phyloP scores from a whole-genome alignment of 2,113 vertebrate genomes.

The Engystomops pustulosus region DNA sequence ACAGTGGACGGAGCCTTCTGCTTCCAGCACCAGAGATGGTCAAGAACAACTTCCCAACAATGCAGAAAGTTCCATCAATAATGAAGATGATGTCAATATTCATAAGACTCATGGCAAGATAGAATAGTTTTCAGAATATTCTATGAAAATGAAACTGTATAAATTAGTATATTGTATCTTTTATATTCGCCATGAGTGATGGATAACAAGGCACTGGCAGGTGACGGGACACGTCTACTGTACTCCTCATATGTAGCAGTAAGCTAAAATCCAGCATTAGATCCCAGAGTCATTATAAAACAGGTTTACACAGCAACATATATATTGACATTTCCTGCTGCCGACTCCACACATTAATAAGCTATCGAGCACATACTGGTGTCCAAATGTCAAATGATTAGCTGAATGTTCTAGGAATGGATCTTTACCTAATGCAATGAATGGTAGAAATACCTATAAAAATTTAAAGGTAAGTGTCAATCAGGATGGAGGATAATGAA shows the following conservation, averaged over 20 bases:
- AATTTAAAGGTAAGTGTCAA: background rate
- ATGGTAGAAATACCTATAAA: background rate
- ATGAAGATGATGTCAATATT: background rate
- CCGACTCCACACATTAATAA: constrained; percentile 27
- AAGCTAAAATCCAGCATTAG: background rate
- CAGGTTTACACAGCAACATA: background rate
- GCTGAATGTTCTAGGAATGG: background rate
- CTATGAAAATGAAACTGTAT: background rate
- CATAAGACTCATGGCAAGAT: background rate
- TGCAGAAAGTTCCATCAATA: no score
- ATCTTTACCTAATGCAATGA: background rate
- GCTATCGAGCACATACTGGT: constrained; percentile 9
- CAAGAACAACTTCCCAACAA: no score
- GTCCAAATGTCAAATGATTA: constrained; percentile 34
- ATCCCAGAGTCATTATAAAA: background rate
- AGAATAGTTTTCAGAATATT: no score
- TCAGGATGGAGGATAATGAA: background rate
- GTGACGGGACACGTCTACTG: background rate
- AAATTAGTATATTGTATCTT: background rate
- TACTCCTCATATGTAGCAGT: background rate
- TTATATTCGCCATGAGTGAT: background rate
- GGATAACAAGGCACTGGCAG: background rate
- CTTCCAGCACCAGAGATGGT: no score
- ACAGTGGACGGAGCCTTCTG: no score
- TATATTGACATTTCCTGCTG: constrained; percentile 14